Conservation (phyloP, 1,140 invertebrate genomes). For the Halotydeus destructor region DNA sequence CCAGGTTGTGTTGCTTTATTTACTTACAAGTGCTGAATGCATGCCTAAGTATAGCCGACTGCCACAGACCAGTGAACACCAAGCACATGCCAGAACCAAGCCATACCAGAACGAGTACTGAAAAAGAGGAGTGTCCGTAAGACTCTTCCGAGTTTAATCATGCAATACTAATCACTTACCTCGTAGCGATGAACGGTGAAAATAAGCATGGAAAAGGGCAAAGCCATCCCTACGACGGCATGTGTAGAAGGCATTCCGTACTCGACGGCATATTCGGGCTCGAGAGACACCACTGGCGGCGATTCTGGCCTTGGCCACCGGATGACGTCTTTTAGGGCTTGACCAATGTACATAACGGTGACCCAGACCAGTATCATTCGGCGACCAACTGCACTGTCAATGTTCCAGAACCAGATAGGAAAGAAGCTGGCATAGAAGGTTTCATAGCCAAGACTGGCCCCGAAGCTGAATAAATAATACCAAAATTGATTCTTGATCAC, state of each 20-base stretch:
- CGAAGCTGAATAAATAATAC: slow-evolving; percentile 64
- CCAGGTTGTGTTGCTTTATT: neutral
- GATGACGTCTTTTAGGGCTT: slow-evolving; percentile 66
- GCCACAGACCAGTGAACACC: slow-evolving; percentile 54
- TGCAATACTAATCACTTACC: slow-evolving; percentile 27
- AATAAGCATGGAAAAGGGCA: slow-evolving; percentile 59
- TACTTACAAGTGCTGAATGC: slow-evolving; percentile 58
- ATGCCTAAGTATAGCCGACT: slow-evolving; percentile 76
- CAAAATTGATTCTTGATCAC: slow-evolving; percentile 52
- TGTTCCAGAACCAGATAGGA: slow-evolving; percentile 78
- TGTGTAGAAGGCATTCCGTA: slow-evolving; percentile 88
- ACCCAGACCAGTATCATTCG: slow-evolving; percentile 61
- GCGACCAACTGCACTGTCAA: slow-evolving; percentile 56
- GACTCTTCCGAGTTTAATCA: slow-evolving; percentile 13
- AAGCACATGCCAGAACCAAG: slow-evolving; percentile 26
- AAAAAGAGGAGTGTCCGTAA: no score
- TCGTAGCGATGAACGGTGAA: slow-evolving; percentile 59
- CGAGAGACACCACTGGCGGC: slow-evolving; percentile 55
- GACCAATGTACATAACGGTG: slow-evolving; percentile 62
- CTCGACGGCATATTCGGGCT: slow-evolving; percentile 63
- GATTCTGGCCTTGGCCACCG: slow-evolving; percentile 55
- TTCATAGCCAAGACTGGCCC: slow-evolving; percentile 65
- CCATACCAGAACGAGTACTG: slow-evolving; percentile 30
- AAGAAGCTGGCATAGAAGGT: slow-evolving; percentile 68
- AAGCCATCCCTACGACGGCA: slow-evolving; percentile 65